Conservation (phyloP, 2,888 invertebrate genomes). For the Apodemia mormo region DNA sequence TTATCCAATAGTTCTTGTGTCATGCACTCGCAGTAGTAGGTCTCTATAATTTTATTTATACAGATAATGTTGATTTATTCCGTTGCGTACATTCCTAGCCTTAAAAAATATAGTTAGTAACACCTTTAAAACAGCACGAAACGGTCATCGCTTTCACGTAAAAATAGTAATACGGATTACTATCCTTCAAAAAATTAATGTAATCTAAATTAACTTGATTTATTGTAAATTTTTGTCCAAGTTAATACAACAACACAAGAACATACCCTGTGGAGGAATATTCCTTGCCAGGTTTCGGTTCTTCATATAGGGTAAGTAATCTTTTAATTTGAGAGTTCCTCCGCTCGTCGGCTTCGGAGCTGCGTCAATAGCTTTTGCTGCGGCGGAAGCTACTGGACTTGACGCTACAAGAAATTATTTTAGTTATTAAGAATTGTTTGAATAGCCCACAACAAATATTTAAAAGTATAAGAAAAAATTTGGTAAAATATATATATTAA, state of each 20-base stretch:
- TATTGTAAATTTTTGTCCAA: no score
- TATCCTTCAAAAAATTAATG: neutral
- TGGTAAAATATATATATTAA: no score
- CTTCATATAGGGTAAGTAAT: conserved; percentile 91
- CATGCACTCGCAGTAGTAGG: no score
- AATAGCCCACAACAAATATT: neutral
- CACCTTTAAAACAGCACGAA: no score
- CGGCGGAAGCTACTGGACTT: conserved; percentile 35
- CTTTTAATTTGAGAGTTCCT: conserved; percentile 89
- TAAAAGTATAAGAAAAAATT: no score
- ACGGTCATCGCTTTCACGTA: no score
- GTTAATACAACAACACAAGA: neutral
- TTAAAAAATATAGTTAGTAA: no score
- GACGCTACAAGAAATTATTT: conserved; percentile 20
- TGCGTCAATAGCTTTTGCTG: conserved; percentile 38
- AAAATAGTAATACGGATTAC: no score
- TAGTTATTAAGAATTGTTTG: neutral
- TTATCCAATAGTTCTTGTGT: no score
- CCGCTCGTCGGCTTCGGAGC: conserved; percentile 40
- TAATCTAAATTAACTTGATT: neutral
- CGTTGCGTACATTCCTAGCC: no score
- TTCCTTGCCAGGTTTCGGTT: conserved; percentile 50
- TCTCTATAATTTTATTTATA: no score
- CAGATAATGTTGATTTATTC: no score
- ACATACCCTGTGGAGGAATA: conserved; percentile 55